Conservation (phyloP, 2,113 vertebrate species). For the Fulmarus glacialis region DNA sequence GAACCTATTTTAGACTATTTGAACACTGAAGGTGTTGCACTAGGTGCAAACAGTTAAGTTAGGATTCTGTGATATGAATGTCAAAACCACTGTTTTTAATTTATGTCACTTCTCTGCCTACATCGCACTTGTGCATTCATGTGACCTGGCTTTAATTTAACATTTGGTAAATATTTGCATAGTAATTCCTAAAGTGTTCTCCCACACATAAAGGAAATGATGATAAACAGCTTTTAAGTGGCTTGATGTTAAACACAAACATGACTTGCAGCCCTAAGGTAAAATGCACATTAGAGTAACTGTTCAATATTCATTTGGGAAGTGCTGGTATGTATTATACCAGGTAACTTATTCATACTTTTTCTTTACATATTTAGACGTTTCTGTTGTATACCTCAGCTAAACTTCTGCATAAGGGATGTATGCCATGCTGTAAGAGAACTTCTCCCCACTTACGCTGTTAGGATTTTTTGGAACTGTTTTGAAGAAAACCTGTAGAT, state of each 20-base stretch:
- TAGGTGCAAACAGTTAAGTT: not conserved
- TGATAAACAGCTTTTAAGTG: conserved; percentile 66
- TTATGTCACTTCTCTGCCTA: conserved; percentile 2
- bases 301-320: conserved; percentile 63
- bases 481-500: not conserved
- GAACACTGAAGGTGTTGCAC: not conserved
- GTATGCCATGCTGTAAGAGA: not conserved
- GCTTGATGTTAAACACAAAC: conserved; percentile 62
- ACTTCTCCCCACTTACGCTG: not conserved
- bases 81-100: not conserved
- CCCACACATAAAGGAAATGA: conserved; percentile 56
- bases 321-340: not conserved
- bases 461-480: not conserved
- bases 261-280: conserved; percentile 64
- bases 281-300: conserved; percentile 17
- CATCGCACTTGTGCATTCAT: conserved; percentile 11
- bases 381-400: not conserved
- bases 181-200: conserved; percentile 61
- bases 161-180: conserved; percentile 71
- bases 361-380: not conserved
- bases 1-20: not conserved
- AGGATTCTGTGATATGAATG: not conserved
- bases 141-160: conserved; percentile 64
- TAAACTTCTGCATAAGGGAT: not conserved
- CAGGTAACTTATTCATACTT: not conserved